A percentile compares a stretch with the other conserved stretches of the same genome.
phyloP scores from a whole-genome alignment of 2,797 vertebrate species.

The Cygnus olor region DNA sequence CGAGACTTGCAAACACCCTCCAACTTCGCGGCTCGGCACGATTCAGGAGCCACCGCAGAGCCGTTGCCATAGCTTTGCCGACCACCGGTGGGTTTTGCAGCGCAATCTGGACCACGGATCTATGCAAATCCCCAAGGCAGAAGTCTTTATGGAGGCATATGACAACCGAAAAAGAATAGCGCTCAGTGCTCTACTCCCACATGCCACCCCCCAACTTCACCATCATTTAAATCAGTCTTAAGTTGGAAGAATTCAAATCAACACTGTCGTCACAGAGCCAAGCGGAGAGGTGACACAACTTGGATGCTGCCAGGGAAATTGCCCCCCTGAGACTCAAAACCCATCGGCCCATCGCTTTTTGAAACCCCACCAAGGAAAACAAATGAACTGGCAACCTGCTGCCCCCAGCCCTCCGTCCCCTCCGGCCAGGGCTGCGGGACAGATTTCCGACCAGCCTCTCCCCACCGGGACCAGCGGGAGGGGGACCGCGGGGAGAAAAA shows the following conservation, averaged over 20 bases:
- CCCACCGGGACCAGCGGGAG: neutral
- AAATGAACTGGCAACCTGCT: neutral
- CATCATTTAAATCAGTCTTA: slow-evolving; percentile 69
- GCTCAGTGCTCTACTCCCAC: slow-evolving; percentile 70
- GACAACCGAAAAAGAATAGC: slow-evolving; percentile 67
- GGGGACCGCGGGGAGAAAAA: neutral
- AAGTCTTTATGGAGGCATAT: slow-evolving; percentile 69
- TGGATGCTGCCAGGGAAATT: slow-evolving; percentile 64
- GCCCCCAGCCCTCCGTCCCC: neutral
- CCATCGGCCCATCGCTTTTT: slow-evolving; percentile 33
- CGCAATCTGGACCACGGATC: slow-evolving; percentile 50
- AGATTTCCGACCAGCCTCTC: neutral
- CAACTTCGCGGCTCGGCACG: neutral
- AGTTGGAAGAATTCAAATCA: slow-evolving; percentile 70
- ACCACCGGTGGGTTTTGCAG: slow-evolving; percentile 57
- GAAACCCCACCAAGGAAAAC: slow-evolving; percentile 11
- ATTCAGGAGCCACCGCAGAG: neutral
- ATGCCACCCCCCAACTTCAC: slow-evolving; percentile 68
- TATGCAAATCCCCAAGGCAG: slow-evolving; percentile 68
- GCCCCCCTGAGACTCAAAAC: slow-evolving; percentile 60
- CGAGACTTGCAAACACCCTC: neutral
- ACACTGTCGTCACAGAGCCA: slow-evolving; percentile 67
- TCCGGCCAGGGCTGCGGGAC: neutral
- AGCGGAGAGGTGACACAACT: slow-evolving; percentile 62
- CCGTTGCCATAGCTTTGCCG: slow-evolving; percentile 52